These are phyloP conservation scores for Drosophila limbata DNA, from an alignment of 2,888 invertebrate species.

Conservation along the genomic window DNA sequence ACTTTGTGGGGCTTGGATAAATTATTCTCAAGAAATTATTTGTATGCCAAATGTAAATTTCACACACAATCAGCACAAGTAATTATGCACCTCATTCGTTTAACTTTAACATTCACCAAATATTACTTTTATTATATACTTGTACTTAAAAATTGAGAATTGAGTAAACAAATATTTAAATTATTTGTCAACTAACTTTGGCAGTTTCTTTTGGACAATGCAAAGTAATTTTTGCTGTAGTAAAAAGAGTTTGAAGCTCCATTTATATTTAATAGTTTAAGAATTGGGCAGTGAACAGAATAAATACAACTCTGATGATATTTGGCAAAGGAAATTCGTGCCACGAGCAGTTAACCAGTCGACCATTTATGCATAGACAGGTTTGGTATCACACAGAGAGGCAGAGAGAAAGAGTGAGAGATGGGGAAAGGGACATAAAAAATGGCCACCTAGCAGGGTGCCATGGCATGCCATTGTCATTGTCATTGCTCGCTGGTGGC, in stretches of 20 bases:
- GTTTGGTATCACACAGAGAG: slow-evolving; percentile 33
- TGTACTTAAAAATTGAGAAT: no score
- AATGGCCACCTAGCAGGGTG: slow-evolving; percentile 52
- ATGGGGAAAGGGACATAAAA: slow-evolving; percentile 37
- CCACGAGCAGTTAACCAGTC: slow-evolving; percentile 36
- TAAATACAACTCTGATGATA: slow-evolving; percentile 7
- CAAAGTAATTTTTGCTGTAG: no score
- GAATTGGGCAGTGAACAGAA: neutral
- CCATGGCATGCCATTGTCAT: slow-evolving; percentile 31
- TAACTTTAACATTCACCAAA: neutral
- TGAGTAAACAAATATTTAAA: no score
- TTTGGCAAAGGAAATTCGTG: slow-evolving; percentile 27
- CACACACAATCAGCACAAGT: slow-evolving; percentile 8
- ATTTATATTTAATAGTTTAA: neutral
- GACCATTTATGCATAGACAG: slow-evolving; percentile 29
- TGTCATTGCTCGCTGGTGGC: slow-evolving; percentile 50
- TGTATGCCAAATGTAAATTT: slow-evolving; percentile 14
- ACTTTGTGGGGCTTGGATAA: neutral
- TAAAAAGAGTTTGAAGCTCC: neutral
- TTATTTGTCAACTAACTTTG: no score
- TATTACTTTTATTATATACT: no score
- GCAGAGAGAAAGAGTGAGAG: neutral
- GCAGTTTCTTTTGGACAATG: no score
- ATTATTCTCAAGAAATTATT: slow-evolving; percentile 15
- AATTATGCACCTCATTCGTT: neutral